phyloP scores from a whole-genome alignment of 37 sponge, comb jelly and placozoan species.

The Chondrosia reniformis region DNA sequence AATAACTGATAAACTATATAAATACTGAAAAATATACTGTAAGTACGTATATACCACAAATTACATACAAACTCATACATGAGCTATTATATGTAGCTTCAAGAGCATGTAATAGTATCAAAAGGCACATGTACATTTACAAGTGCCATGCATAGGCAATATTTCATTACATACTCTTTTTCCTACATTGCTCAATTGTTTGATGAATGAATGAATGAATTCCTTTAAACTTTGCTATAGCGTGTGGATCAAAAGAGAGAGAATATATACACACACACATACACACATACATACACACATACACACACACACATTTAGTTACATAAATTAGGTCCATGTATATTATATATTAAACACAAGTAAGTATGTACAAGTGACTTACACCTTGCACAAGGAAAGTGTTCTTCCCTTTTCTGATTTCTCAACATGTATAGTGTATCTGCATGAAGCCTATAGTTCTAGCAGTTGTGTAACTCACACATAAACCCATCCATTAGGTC shows the following conservation, averaged over 20 bases:
- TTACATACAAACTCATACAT: neutral
- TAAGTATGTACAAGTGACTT: no score
- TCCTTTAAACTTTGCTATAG: conserved; percentile 52
- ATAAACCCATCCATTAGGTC: conserved; percentile 65
- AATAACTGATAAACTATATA: no score
- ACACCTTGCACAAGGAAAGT: no score
- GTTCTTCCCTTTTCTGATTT: no score
- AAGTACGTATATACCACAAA: neutral
- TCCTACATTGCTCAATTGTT: conserved; percentile 23
- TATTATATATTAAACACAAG: no score
- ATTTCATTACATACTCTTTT: conserved; percentile 23
- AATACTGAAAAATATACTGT: neutral
- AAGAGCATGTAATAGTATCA: no score
- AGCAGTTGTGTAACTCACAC: conserved; percentile 20
- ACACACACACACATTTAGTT: no score
- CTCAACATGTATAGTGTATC: no score
- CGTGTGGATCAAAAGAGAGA: neutral
- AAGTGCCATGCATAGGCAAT: no score
- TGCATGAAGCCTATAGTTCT: neutral
- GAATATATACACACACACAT: neutral
- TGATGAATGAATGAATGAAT: conserved; percentile 41
- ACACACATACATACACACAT: neutral
- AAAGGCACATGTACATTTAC: no score
- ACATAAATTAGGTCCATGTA: no score
- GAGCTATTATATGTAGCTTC: no score